A percentile compares a stretch with the other conserved stretches of the same genome.
phyloP scores from a whole-genome alignment of 2,113 vertebrate genomes.

The Poicephalus meyeri region DNA sequence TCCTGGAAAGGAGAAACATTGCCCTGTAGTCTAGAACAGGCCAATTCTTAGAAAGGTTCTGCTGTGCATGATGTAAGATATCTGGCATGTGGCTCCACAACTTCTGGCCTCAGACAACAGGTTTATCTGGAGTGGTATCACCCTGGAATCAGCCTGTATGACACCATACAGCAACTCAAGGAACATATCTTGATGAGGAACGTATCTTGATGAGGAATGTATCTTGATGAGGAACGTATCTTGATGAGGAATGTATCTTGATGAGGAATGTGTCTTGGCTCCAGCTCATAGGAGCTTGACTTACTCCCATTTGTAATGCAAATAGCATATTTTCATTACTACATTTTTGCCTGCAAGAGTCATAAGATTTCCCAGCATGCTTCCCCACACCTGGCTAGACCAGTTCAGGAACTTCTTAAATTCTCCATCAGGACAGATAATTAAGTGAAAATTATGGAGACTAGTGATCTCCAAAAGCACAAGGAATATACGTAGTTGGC shows the following conservation, averaged over 20 bases:
- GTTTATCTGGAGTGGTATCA: neutral
- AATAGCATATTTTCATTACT: neutral
- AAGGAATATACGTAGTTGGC: rapidly evolving
- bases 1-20: neutral
- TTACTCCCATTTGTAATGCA: neutral
- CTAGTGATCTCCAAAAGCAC: neutral
- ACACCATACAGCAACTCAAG: neutral
- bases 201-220: neutral
- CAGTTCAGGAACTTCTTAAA: neutral
- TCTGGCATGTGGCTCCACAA: neutral
- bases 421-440: neutral
- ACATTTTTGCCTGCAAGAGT: neutral
- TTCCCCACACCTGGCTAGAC: neutral
- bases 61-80: neutral
- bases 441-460: neutral
- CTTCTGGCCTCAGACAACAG: neutral
- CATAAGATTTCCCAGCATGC: neutral
- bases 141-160: neutral
- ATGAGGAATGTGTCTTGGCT: neutral
- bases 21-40: too few relatives aligned
- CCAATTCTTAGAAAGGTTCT: neutral
- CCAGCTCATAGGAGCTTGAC: neutral
- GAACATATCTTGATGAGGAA: neutral
- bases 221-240: neutral
- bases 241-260: neutral